These are phyloP conservation scores for Hemichromis elongatus DNA, from an alignment of 2,113 vertebrate genomes.

Conservation along the genomic window DNA sequence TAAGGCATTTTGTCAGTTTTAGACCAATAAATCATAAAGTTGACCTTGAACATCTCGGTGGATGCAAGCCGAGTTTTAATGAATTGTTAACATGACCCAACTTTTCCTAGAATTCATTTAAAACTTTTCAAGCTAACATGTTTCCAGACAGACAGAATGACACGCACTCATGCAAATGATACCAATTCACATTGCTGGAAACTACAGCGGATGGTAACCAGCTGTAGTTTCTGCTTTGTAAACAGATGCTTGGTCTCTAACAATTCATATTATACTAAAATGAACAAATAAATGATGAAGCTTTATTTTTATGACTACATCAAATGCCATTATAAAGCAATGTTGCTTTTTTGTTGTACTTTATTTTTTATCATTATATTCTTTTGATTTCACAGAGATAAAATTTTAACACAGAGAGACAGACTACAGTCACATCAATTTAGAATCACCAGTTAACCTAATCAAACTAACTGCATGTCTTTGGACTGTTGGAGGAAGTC, in stretches of 20 bases:
- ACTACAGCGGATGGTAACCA: background rate
- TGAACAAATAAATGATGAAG: background rate
- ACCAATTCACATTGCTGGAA: background rate
- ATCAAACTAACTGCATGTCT: background rate
- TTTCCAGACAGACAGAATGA: background rate
- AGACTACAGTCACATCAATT: background rate
- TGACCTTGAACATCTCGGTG: background rate
- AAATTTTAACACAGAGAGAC: background rate
- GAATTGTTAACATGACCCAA: background rate
- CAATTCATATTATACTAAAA: background rate
- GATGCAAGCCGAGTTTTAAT: background rate
- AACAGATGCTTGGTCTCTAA: background rate
- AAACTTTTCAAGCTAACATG: background rate
- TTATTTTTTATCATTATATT: background rate
- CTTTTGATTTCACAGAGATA: background rate
- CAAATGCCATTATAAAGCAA: background rate
- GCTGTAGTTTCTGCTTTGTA: background rate
- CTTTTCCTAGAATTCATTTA: background rate
- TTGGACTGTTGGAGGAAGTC: background rate
- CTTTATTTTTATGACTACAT: background rate
- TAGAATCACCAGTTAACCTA: background rate
- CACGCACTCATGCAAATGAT: background rate
- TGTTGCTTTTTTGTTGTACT: background rate
- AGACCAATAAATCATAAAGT: background rate
- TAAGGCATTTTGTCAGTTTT: no score